Evolutionary conservation across 2,888 invertebrate species (phyloP), one percentile per base, ranked within the genome.

Genomic region (Trichogramma evanescens): DNA sequence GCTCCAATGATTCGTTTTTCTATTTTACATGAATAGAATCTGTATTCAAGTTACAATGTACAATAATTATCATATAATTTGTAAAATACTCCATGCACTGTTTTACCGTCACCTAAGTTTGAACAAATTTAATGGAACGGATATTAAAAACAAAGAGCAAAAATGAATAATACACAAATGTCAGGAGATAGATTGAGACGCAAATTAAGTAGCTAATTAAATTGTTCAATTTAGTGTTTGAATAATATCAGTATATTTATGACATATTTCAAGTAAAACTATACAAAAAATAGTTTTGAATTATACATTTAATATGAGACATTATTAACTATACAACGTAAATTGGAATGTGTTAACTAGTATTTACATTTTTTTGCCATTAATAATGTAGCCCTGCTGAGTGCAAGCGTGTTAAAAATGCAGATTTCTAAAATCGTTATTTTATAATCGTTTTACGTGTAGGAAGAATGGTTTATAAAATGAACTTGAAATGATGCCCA

Each of bases 331-430:
- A 74, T 77, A 77, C 76, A 77, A 76, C 73, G 66, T 76, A 77
- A 69, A 76, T 73, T 77, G 77, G 77, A 77, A 77, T 77, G 77
- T 77, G 75, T 76, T 76, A 77, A 75, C 77, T 77, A 77, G 71
- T 77, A 77, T 77, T 74, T 77, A 77, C 77, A 77, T 70, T 71
- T 64, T 64, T 66, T 65, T 26, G 26, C 26, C 26, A 69, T 66
- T 70, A 74, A 71, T 75, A 59, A 57, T 59, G 59, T 64, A 76
- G 76, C 76, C 74, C 74, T 75, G 74, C 76, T 72, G 71, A 72
- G 75, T 76, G 76, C 75, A 77, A 77, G 73, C 74, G 72, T 73
- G 71, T 68, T 69, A 69, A 71, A 74, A 76, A 77, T 76, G 76
- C 76, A 75, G 72, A 76, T 72, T 71, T 68, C 52, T 64, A 55